phyloP scores from a whole-genome alignment of 1,140 invertebrate genomes.

The Drosophila arizonae region DNA sequence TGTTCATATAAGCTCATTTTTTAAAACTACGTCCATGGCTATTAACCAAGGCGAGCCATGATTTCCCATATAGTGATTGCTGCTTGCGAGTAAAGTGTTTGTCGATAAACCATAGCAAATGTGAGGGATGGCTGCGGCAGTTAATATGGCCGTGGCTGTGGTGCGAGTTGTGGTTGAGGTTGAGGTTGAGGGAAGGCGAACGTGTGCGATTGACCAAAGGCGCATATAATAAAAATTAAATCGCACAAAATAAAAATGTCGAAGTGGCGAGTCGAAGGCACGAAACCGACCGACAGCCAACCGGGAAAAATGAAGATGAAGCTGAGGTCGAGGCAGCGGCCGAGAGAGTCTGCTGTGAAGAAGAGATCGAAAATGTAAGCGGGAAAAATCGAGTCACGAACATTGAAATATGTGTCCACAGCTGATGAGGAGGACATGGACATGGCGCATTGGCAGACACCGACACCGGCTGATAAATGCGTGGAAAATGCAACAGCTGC shows the following conservation, averaged over 20 bases:
- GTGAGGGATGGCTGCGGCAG: constrained; percentile 44
- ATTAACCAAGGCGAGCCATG: constrained; percentile 34
- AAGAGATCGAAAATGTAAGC: constrained; percentile 60
- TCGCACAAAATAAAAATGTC: constrained; percentile 77
- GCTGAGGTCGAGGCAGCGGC: neutral
- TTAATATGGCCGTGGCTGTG: constrained; percentile 5
- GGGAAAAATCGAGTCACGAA: constrained; percentile 76
- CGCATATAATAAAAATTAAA: constrained; percentile 79
- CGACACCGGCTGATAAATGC: constrained; percentile 71
- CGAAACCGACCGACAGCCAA: constrained; percentile 28
- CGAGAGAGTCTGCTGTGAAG: neutral
- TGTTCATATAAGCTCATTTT: neutral
- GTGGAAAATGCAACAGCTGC: constrained; percentile 81
- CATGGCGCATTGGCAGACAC: constrained; percentile 37
- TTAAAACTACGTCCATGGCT: constrained; percentile 17
- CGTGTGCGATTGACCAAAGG: constrained; percentile 68
- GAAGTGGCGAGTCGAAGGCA: constrained; percentile 34
- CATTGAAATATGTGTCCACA: constrained; percentile 79
- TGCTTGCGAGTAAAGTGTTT: constrained; percentile 63
- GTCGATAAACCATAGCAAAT: constrained; percentile 69
- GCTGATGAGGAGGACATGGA: constrained; percentile 68
- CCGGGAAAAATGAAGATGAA: constrained; percentile 23
- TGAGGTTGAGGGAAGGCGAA: constrained; percentile 15
- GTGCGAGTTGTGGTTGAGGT: neutral
- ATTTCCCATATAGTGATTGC: constrained; percentile 47